Percentiles rank a stretch among this genome's conserved stretches.
phyloP scores from a whole-genome alignment of 2,888 invertebrate genomes.

The Eupithecia subumbrata region DNA sequence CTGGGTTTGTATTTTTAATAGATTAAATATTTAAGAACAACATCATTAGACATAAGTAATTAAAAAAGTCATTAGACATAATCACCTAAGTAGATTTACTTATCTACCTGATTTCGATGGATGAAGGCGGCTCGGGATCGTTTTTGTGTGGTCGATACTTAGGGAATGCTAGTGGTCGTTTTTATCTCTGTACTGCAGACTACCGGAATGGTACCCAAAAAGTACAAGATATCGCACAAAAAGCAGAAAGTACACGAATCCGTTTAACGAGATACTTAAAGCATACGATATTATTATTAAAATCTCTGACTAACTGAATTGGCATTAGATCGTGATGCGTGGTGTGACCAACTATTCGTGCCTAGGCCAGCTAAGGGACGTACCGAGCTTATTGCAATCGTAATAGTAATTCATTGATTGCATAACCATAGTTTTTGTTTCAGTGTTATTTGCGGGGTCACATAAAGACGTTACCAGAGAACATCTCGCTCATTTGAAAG shows the following conservation, averaged over 20 bases:
- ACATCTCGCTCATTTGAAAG: constrained; percentile 82
- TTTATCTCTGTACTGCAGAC: not conserved
- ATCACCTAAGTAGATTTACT: not conserved
- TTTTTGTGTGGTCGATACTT: not conserved
- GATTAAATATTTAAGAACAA: not conserved
- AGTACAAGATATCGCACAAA: not conserved
- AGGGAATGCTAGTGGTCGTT: not conserved
- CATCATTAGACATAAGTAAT: no score
- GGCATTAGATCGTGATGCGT: not conserved
- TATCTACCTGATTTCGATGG: not conserved
- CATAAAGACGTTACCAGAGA: constrained; percentile 83
- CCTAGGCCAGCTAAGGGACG: not conserved
- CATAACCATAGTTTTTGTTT: constrained; percentile 34
- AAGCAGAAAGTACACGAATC: not conserved
- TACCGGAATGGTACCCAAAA: not conserved
- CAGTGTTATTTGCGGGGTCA: constrained; percentile 87
- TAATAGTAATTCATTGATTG: not conserved
- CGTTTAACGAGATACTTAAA: not conserved
- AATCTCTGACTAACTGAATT: not conserved
- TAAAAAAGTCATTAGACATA: not conserved
- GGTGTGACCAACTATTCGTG: not conserved
- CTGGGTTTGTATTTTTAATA: constrained; percentile 73
- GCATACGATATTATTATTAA: not conserved
- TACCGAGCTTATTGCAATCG: not conserved
- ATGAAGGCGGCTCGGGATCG: not conserved